Base-by-base conservation (phyloP, 2,113 vertebrate genomes). In the Rattus rattus region DNA sequence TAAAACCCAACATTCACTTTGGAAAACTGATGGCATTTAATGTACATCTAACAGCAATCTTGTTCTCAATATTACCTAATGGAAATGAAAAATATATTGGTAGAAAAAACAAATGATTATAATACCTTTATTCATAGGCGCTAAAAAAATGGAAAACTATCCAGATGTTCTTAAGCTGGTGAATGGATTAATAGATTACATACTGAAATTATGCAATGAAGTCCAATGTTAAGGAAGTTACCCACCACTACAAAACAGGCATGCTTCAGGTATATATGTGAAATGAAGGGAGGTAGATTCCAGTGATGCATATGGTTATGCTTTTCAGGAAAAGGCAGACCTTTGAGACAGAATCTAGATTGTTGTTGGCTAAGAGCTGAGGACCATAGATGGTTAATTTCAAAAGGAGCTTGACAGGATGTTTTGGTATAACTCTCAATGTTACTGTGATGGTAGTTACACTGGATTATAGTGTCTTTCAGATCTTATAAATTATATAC, bases 51-150 rank as follows among this genome's bases (percentile, higher is more conserved):
- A 43, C 10, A 72, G 26, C 2, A 61, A 63, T 28, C 16, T 30
- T 2, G 54, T 36, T 90, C 5, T 43, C 76, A 89, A 76, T 90
- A 67, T 86, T 87, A 79, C 26, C 75, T 59, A 54, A 96, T 9
- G 52, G 67, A 89, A 92, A 88, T 26, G 20, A 69, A 80, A 77
- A 79, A 14, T 79, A 63, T 49, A 10, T 80, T 90, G 5, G 70
- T 7, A 88, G 76, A 88, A 95, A 88, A 88, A 85, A 6, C 30
- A 94, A 92, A 39, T 73, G 11, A 84, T 94, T 77, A 49, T 26
- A 77, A 39, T 92, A 39, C 6, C 24, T 88, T 97, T 54, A 90
- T 88, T 93, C 54, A 94, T 49, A 88, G 65, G n/a, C 92, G 69
- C 3, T 22, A 43, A 88, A 92, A 84, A 90, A 13, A 33, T 1